Evolutionary conservation across 2,888 invertebrate species (phyloP), one percentile per base, ranked within the genome.

Genomic region (Ariolimax columbianus): DNA sequence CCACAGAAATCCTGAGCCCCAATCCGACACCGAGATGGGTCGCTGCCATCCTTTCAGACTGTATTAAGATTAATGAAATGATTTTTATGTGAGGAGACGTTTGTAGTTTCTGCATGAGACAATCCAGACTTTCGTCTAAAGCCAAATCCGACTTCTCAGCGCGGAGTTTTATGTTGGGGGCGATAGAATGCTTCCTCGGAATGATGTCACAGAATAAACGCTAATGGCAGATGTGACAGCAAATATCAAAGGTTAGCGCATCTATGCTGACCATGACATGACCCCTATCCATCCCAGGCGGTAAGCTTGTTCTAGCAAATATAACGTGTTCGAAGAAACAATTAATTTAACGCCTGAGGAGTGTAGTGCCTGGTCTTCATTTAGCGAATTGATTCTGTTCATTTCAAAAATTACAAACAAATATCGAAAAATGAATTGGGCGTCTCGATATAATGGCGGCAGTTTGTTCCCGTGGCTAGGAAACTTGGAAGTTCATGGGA

Each of bases 391-490:
- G n/a, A 72, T 72, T 23, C 40, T 26, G 23, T 6, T 30, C 38
- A 73, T 43, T 40, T 30, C 43, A 43, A 43, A 73, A 73, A 73
- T 73, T 73, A 73, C 73, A 2, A 47, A n/a, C 73, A 73, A 73
- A 78, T 63, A 78, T n/a, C 19, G 23, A 14, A n/a, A 33, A 78
- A 78, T 78, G 78, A 63, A 78, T 63, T 26, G 17, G 47, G 80
- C 43, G 38, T 38, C 11, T 19, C 19, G 47, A 38, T 38, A 47
- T 80, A 26, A 43, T 1, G 80, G 80, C 68, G 80, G 70, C 70
- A n/a, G 6, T 47, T 40, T 66, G 80, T 80, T 40, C 26, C n/a
- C 6, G 2, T 11, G 40, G 63, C 9, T 17, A n/a, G 23, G 79
- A 30, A 68, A 19, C 40, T 51, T 51, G 78, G 78, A 33, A 68